phyloP scores from a whole-genome alignment of 1,140 invertebrate species.

The Helicoverpa armigera region DNA sequence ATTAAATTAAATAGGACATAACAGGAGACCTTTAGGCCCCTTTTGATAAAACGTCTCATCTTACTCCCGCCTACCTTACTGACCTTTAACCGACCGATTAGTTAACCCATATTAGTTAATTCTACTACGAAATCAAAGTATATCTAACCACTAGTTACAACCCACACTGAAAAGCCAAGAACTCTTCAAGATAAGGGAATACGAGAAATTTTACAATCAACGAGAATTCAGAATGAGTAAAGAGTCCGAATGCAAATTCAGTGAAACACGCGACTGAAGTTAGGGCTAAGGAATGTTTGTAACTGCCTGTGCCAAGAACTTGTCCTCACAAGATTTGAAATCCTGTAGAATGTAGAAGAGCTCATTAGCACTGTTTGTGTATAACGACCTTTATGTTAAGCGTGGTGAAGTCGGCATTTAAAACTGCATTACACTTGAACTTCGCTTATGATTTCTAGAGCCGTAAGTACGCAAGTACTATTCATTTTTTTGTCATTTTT shows the following conservation, averaged over 20 bases:
- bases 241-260: conserved; percentile 10
- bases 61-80: too few species aligned
- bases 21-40: too few species aligned
- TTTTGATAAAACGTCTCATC: too few species aligned
- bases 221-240: not conserved
- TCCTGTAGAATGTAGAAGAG: conserved; percentile 13
- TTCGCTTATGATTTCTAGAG: not conserved
- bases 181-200: not conserved
- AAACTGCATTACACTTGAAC: too few species aligned
- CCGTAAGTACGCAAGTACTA: too few species aligned
- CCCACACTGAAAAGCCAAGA: too few species aligned
- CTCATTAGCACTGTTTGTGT: conserved; percentile 13
- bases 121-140: not conserved
- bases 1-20: too few species aligned
- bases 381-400: not conserved
- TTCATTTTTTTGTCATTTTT: too few species aligned
- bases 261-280: conserved; percentile 7
- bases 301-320: conserved; percentile 22
- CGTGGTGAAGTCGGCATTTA: too few species aligned
- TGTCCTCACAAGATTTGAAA: not conserved
- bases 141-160: too few species aligned
- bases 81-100: too few species aligned
- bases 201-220: conserved; percentile 12
- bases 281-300: not conserved
- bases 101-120: not conserved